Evolutionary conservation across 2,888 invertebrate genomes (phyloP), one percentile per base, ranked within the genome.

Genomic region (Hypselothyrea guttata): DNA sequence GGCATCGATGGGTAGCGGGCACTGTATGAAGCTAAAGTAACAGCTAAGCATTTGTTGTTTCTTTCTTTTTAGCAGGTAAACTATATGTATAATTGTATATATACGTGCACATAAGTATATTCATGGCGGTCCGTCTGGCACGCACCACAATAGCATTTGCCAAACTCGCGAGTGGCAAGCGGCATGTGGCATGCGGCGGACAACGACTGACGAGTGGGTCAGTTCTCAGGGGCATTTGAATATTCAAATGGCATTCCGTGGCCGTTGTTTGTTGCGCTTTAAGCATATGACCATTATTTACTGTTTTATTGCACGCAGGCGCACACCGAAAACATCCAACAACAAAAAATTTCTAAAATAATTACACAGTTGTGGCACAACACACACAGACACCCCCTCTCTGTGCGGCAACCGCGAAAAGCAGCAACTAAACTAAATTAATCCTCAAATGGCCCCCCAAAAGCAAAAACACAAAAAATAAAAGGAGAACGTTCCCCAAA

Each of bases 261-360:
- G 57, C 46, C 15, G 46, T 49, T 54, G 63, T 66, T 51, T 63
- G 69, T 63, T 84, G 84, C 84, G 77, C 84, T 79, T 81, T 62
- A 84, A 81, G 82, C 77, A 73, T 84, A 78, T 69, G 69, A 61
- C 63, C 63, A 63, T 86, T 86, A 84, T 86, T 86, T 87, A 87
- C 84, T 67, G 83, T 75, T 78, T 73, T 75, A 71, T 66, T 69
- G 86, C 84, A 86, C 84, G 84, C 87, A 71, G 81, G 62, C 74
- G 54, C 70, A 55, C 71, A 75, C 72, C 3, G 5, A 22, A 22
- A 22, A 22, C 22, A 22, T 4, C 22, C 3, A 22, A 22, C 5
- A 22, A 22, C n/a, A n/a, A 74, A 64, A 77, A 74, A 75, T 71
- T 65, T 70, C 63, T 70, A 71, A 75, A 82, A 78, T 86, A 87